Evolutionary conservation across 2,113 vertebrate genomes (phyloP).

Genomic region (Ptilorrhoa leucosticta): DNA sequence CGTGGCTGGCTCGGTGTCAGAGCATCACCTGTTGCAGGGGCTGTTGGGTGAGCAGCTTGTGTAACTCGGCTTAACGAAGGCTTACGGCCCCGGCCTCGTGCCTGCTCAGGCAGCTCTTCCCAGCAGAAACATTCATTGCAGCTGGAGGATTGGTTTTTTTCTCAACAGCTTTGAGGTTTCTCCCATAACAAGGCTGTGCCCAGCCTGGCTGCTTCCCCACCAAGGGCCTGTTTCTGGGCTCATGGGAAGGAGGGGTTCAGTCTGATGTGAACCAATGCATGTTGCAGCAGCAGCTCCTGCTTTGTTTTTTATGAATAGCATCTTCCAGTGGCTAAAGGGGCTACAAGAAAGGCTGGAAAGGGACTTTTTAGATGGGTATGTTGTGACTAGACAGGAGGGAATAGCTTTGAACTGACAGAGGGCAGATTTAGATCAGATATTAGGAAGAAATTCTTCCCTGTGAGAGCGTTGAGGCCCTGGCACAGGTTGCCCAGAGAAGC

Average conservation of each 20-base stretch:
- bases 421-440: neutral
- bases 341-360: neutral
- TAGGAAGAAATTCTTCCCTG: neutral
- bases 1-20: neutral
- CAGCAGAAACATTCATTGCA: neutral
- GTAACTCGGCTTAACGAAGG: neutral
- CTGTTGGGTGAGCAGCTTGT: neutral
- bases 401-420: neutral
- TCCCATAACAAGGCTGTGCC: neutral
- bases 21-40: conserved; percentile 23
- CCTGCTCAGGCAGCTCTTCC: neutral
- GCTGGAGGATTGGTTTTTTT: neutral
- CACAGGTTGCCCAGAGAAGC: neutral
- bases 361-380: neutral
- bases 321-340: neutral
- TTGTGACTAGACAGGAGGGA: neutral
- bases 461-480: neutral
- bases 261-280: accelerated
- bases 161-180: neutral
- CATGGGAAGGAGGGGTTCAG: accelerated
- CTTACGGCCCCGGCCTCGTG: neutral
- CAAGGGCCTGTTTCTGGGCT: neutral
- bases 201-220: neutral
- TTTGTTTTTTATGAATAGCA: neutral
- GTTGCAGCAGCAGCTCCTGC: neutral